Base-by-base conservation (phyloP, 2,113 vertebrate genomes). In the Apodemus speciosus region DNA sequence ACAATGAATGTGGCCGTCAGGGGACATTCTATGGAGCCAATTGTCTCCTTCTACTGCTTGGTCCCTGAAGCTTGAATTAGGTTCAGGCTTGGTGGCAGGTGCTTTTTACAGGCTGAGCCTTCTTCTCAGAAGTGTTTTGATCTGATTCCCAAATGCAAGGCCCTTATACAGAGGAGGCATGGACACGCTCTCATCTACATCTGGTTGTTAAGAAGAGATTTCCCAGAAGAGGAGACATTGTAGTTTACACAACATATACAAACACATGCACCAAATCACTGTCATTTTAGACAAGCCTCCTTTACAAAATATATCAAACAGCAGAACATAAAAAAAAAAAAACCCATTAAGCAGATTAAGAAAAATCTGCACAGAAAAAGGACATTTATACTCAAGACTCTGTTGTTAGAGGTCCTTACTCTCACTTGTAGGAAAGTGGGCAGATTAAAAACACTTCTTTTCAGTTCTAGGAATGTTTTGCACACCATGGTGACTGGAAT, bases 181-280 rank as follows among this genome's bases (percentile, higher is more conserved):
- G 51, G 38, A 16, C 62, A 77, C 20, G 6, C 53, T 66, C 27
- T 94, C 58, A 23, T 60, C 80, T 76, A 62, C 77, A 15, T 95
- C 75, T 72, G 58, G 11, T 16, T 85, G 35, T 46, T n/a, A 91
- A 87, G 27, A 83, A 93, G 62, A 27, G 49, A 68, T n/a, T 81
- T 95, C 81, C 83, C 79, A 7, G 68, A 94, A 95, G 68, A 73
- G 62, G 16, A 69, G 81, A 77, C 35, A 73, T 8, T 86, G 43
- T 77, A 53, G 49, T 56, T 79, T 64, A 56, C 10, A 53, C 58
- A 56, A 46, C 1, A 0, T 20, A 79, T n/a, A 94, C 15, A 90
- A 88, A 84, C 9, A 68, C 40, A 79, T 1, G 35, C 9, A 80
- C 9, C 49, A 85, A 93, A 69, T 69, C 58, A 93, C 10, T 77